A percentile compares a stretch with the other conserved stretches of the same genome.
These are phyloP conservation scores for Carpatolechia fugitivella DNA, from an alignment of 2,888 invertebrate species.

Conservation along the genomic window DNA sequence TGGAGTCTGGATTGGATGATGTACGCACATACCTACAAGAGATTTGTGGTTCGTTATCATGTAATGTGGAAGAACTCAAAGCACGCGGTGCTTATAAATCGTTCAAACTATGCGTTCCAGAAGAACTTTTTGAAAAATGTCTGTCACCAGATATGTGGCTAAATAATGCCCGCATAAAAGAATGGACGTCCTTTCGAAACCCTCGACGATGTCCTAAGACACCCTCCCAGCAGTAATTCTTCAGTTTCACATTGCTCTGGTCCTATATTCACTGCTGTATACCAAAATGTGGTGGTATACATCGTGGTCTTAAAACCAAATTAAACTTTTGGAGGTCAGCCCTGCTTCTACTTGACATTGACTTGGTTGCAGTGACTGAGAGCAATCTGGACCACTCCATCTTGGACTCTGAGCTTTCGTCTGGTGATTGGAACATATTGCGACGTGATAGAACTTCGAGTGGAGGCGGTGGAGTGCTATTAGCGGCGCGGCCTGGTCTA, in stretches of 20 bases:
- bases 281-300: conserved; percentile 24
- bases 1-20: neutral
- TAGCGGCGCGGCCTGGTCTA: conserved; percentile 14
- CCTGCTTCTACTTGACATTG: conserved; percentile 1
- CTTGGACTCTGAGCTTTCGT: conserved; percentile 13
- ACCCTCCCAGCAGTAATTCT: neutral
- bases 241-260: neutral
- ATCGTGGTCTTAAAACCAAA: conserved; percentile 21
- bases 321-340: conserved; percentile 13
- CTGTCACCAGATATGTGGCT: neutral
- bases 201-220: neutral
- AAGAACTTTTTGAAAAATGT: neutral
- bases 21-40: neutral
- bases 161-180: neutral
- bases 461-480: conserved; percentile 16
- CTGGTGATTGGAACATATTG: conserved; percentile 17
- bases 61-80: neutral
- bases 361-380: conserved; percentile 17
- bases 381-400: conserved; percentile 17
- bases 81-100: neutral
- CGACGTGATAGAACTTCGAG: conserved; percentile 18
- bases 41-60: neutral
- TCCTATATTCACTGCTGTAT: neutral
- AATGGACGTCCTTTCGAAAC: neutral
- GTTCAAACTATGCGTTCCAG: neutral